Percentiles rank a stretch among this genome's conserved stretches.
phyloP scores from a whole-genome alignment of 1,140 invertebrate species.

The Mylabris phalerata region DNA sequence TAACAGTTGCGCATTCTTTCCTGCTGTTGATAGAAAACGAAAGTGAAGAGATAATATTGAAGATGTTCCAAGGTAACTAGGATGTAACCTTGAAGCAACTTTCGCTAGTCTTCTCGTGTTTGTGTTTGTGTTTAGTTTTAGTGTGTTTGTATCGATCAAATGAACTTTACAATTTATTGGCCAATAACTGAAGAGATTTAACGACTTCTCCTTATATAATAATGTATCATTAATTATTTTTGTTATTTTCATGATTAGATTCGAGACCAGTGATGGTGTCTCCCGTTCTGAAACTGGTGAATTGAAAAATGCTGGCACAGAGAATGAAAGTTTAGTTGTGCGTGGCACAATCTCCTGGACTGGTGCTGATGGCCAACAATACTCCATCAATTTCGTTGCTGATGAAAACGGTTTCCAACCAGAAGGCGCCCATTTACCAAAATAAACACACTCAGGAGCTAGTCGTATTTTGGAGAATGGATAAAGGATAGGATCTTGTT shows the following conservation, averaged over 20 bases:
- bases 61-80: conserved; percentile 24
- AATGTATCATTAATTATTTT: not conserved
- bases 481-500: not conserved
- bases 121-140: not conserved
- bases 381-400: conserved; percentile 41
- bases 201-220: not conserved
- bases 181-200: too few species aligned
- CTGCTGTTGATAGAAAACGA: conserved; percentile 11
- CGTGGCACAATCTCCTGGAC: conserved; percentile 65
- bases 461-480: conserved; percentile 5
- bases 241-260: not conserved
- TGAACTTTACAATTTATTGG: too few species aligned
- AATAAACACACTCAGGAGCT: not conserved
- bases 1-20: too few species aligned
- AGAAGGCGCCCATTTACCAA: conserved; percentile 31
- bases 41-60: conserved; percentile 13
- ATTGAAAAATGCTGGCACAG: conserved; percentile 49
- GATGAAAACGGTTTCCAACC: conserved; percentile 42
- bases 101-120: conserved; percentile 7
- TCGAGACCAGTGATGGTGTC: conserved; percentile 56
- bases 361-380: conserved; percentile 57
- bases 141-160: too few species aligned
- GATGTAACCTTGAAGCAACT: conserved; percentile 24
- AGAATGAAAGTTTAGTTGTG: conserved; percentile 52
- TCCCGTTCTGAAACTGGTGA: conserved; percentile 47